phyloP scores from a whole-genome alignment of 2,113 vertebrate species.

The Apeltes quadracus region DNA sequence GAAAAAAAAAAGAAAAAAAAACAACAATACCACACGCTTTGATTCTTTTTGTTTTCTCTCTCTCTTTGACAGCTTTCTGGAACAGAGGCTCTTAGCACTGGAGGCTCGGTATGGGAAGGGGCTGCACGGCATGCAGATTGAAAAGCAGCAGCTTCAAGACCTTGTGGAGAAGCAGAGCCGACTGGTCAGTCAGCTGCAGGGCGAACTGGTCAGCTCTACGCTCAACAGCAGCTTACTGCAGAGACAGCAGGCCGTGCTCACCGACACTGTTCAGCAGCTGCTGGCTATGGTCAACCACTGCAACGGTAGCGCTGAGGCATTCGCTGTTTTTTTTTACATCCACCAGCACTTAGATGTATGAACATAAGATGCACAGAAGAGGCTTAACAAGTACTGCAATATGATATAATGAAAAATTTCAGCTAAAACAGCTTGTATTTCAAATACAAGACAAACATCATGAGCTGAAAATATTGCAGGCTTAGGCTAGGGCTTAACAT shows the following conservation, averaged over 20 bases:
- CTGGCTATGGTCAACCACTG: slow-evolving; percentile 76
- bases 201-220: slow-evolving; percentile 74
- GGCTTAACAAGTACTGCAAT: no score
- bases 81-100: slow-evolving; percentile 78
- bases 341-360: slow-evolving; percentile 11
- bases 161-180: slow-evolving; percentile 77
- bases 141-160: slow-evolving; percentile 81
- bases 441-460: slow-evolving; percentile 4
- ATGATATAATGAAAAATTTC: neutral
- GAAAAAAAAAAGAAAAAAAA: no score
- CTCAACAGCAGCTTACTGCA: slow-evolving; percentile 80
- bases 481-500: slow-evolving; percentile 23
- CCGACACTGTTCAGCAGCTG: slow-evolving; percentile 79
- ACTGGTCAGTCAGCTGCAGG: slow-evolving; percentile 79
- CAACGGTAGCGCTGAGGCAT: slow-evolving; percentile 72
- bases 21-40: neutral
- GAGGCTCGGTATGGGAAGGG: slow-evolving; percentile 78
- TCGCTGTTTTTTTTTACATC: neutral
- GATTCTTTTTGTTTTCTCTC: neutral
- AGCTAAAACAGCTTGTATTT: slow-evolving; percentile 33
- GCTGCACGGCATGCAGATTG: slow-evolving; percentile 74
- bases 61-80: slow-evolving; percentile 75
- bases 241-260: slow-evolving; percentile 78
- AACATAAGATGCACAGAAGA: neutral
- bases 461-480: neutral